phyloP scores from a whole-genome alignment of 2,113 vertebrate genomes.

The Lathamus discolor region DNA sequence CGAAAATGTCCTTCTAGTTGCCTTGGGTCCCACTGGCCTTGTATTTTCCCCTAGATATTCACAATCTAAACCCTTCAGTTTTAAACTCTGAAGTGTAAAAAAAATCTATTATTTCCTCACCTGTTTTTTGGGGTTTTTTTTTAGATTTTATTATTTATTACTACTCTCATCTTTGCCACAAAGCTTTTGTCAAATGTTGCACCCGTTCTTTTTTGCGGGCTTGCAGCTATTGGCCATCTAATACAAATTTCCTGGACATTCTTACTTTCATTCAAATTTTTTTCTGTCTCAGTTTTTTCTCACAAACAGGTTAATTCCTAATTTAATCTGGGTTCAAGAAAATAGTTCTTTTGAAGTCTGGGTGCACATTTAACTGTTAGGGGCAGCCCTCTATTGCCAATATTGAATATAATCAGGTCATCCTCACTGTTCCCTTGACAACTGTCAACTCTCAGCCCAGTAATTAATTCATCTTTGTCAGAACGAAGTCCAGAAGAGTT shows the following conservation, averaged over 20 bases:
- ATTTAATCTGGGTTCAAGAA: neutral
- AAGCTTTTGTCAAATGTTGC: neutral
- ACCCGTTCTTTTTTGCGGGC: neutral
- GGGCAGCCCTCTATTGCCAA: neutral
- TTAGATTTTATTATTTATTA: neutral
- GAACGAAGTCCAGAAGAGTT: neutral
- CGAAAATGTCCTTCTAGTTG: neutral
- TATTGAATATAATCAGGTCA: neutral
- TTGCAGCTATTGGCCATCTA: neutral
- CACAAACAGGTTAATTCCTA: neutral
- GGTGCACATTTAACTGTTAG: neutral
- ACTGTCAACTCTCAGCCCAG: neutral
- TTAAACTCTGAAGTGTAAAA: neutral
- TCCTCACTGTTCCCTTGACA: neutral
- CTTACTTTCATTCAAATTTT: neutral
- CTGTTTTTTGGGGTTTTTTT: neutral
- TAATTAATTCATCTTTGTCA: constrained; percentile 25
- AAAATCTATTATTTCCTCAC: neutral
- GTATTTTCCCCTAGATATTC: neutral
- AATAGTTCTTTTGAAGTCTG: neutral
- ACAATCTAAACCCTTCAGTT: neutral
- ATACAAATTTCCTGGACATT: neutral
- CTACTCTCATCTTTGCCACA: neutral
- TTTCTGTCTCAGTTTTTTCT: neutral
- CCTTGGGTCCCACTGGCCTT: neutral